These are phyloP conservation scores for Scaptomyza reducta DNA, from an alignment of 2,888 invertebrate genomes.

Conservation along the genomic window DNA sequence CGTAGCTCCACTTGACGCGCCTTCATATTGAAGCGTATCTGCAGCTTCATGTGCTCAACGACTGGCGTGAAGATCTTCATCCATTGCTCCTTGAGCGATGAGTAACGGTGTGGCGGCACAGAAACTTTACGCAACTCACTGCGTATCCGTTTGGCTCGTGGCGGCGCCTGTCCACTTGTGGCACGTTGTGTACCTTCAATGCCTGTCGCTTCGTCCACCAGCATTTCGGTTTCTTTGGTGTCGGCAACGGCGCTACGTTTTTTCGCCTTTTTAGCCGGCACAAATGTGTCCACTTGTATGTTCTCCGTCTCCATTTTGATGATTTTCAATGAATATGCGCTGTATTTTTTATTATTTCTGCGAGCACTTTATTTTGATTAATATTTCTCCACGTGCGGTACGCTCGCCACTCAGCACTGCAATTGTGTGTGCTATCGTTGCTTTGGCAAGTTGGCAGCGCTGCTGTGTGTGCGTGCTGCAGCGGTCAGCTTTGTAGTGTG, in stretches of 20 bases:
- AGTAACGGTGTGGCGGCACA: slow-evolving; percentile 97
- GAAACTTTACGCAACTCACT: slow-evolving; percentile 90
- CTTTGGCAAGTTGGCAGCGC: slow-evolving; percentile 14
- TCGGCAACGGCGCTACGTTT: slow-evolving; percentile 72
- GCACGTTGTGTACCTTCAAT: slow-evolving; percentile 85
- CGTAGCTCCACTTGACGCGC: slow-evolving; percentile 88
- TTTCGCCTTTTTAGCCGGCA: slow-evolving; percentile 71
- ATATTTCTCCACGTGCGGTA: slow-evolving; percentile 46
- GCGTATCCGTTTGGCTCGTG: slow-evolving; percentile 85
- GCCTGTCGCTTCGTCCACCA: slow-evolving; percentile 88
- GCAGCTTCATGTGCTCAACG: slow-evolving; percentile 96
- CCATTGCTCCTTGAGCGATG: slow-evolving; percentile 98
- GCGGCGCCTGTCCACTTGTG: slow-evolving; percentile 68
- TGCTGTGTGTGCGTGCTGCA: slow-evolving; percentile 3
- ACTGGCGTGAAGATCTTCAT: slow-evolving; percentile 97
- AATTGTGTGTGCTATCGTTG: slow-evolving; percentile 17
- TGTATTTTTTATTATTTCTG: background rate
- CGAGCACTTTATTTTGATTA: slow-evolving; percentile 25
- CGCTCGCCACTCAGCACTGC: slow-evolving; percentile 17
- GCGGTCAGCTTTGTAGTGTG: slow-evolving; percentile 20
- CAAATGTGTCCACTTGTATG: slow-evolving; percentile 77
- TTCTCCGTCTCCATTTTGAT: slow-evolving; percentile 80
- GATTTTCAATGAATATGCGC: background rate
- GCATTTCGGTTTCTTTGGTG: slow-evolving; percentile 86
- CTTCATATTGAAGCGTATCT: slow-evolving; percentile 97